These are phyloP conservation scores for Henicopernis longicauda DNA, from an alignment of 2,113 vertebrate genomes.

Conservation along the genomic window DNA sequence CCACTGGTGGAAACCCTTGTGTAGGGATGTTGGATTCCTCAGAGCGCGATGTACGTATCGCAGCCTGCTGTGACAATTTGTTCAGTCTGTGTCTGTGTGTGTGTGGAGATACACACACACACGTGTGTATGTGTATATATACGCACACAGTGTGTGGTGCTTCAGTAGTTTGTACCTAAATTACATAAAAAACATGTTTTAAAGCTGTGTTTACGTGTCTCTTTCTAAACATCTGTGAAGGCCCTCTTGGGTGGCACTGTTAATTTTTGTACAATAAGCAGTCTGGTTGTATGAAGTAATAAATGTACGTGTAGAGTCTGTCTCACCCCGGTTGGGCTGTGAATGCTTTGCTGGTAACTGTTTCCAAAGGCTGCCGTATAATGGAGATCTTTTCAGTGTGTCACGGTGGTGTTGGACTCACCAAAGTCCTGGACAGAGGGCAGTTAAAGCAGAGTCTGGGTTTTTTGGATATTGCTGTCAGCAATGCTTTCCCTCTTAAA, in stretches of 20 bases:
- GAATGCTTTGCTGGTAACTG: neutral
- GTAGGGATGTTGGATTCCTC: neutral
- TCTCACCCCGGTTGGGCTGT: neutral
- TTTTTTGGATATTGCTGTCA: neutral
- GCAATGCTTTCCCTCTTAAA: conserved; percentile 5
- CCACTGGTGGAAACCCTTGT: neutral
- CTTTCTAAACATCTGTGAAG: conserved; percentile 16
- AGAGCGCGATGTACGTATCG: fast-evolving
- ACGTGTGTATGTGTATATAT: fast-evolving
- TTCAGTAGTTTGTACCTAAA: conserved; percentile 2
- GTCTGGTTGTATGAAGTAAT: conserved; percentile 31
- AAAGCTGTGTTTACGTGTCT: neutral
- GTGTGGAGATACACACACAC: neutral
- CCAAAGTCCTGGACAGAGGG: neutral
- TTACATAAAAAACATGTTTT: neutral
- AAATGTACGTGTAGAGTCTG: neutral
- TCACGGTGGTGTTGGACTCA: neutral
- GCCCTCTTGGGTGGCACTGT: neutral
- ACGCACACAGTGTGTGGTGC: neutral
- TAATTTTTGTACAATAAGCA: neutral
- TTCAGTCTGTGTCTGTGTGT: neutral
- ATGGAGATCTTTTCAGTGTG: neutral
- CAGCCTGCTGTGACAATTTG: neutral
- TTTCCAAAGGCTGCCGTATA: neutral
- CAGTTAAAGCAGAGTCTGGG: neutral